These are phyloP conservation scores for Spilosoma lubricipeda DNA, from an alignment of 2,888 invertebrate genomes.

Conservation along the genomic window DNA sequence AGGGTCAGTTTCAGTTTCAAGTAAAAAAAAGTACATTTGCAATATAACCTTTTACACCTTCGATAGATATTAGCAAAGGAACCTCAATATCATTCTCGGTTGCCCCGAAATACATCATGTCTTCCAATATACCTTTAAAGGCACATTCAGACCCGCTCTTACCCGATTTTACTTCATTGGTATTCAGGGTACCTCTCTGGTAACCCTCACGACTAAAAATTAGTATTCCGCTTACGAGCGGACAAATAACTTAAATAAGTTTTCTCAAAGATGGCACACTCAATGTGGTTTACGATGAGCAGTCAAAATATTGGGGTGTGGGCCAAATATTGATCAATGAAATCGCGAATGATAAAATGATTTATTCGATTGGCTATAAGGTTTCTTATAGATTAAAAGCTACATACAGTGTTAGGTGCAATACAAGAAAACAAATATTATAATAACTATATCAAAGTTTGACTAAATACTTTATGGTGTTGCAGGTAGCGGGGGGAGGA, in stretches of 20 bases:
- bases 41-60: neutral
- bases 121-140: constrained; percentile 29
- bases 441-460: too few relatives aligned
- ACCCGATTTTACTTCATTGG: constrained; percentile 37
- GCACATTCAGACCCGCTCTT: constrained; percentile 23
- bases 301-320: constrained; percentile 18
- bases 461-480: too few relatives aligned
- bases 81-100: constrained; percentile 11
- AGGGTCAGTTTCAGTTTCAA: too few relatives aligned
- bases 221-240: constrained; percentile 34
- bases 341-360: neutral
- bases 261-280: constrained; percentile 40
- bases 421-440: too few relatives aligned
- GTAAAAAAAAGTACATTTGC: neutral
- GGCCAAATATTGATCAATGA: neutral
- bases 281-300: constrained; percentile 41
- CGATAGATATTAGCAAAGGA: neutral
- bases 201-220: constrained; percentile 30
- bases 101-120: constrained; percentile 8
- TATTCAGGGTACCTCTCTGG: constrained; percentile 39
- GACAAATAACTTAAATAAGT: constrained; percentile 53
- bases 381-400: neutral
- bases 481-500: too few relatives aligned
- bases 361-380: neutral
- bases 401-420: too few relatives aligned